These are phyloP conservation scores for Apocrypta bakeri DNA, from an alignment of 1,140 invertebrate genomes.

Conservation along the genomic window DNA sequence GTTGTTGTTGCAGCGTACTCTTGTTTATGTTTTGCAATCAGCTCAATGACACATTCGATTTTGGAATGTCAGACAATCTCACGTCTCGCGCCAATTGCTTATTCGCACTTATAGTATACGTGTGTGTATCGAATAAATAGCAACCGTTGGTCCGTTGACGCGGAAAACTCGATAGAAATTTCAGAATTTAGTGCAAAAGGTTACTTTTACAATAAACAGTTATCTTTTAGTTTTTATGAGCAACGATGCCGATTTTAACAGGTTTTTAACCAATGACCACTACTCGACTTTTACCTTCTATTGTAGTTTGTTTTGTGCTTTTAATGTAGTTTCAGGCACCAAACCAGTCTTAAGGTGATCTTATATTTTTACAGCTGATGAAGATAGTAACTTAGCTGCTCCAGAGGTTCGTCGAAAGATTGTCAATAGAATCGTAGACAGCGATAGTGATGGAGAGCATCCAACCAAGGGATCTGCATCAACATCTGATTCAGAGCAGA, in stretches of 20 bases:
- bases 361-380: slow-evolving; percentile 59
- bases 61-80: background rate
- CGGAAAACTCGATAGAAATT: background rate
- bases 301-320: background rate
- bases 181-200: too few species aligned
- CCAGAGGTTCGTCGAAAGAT: slow-evolving; percentile 64
- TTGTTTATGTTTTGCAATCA: background rate
- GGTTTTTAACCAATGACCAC: background rate
- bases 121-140: too few species aligned
- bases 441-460: slow-evolving; percentile 67
- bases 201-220: too few species aligned
- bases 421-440: slow-evolving; percentile 69
- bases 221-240: background rate
- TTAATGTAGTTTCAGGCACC: too few species aligned
- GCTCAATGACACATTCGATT: background rate
- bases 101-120: too few species aligned
- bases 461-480: slow-evolving; percentile 54
- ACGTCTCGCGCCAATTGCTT: background rate
- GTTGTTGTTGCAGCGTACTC: background rate
- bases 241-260: background rate
- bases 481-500: slow-evolving; percentile 55
- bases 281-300: background rate
- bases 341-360: background rate
- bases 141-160: background rate
- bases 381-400: slow-evolving; percentile 64